Conservation (phyloP, 2,888 invertebrate species). For the Sphaerophoria rueppellii region DNA sequence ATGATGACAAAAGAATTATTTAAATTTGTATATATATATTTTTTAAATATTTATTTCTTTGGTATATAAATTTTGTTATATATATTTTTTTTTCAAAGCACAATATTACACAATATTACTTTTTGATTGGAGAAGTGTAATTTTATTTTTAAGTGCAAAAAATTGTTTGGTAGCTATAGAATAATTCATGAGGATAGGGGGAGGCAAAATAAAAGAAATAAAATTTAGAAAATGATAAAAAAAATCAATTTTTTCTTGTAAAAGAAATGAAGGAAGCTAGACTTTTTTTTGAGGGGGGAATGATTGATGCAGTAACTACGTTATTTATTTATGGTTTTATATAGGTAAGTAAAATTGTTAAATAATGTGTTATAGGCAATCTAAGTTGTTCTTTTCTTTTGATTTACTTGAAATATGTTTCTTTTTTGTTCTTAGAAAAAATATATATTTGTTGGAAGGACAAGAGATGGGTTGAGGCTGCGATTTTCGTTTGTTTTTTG, state of each 20-base stretch:
- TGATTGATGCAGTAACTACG: constrained; percentile 64
- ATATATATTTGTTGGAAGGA: background rate
- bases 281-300: constrained; percentile 16
- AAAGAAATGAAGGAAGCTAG: constrained; percentile 51
- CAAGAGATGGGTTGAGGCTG: constrained; percentile 43
- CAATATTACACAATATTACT: constrained; percentile 80
- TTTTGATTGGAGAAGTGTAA: constrained; percentile 79
- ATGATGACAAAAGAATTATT: constrained; percentile 82
- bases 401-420: background rate
- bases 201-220: background rate
- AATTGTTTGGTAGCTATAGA: constrained; percentile 58
- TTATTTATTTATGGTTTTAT: constrained; percentile 18
- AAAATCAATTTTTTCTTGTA: constrained; percentile 3
- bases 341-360: constrained; percentile 66
- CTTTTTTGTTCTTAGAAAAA: background rate
- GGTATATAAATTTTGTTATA: constrained; percentile 48
- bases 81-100: constrained; percentile 74
- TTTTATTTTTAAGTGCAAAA: constrained; percentile 64
- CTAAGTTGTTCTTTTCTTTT: constrained; percentile 37
- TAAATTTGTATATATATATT: constrained; percentile 73
- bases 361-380: constrained; percentile 58
- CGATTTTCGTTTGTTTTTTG: too few relatives aligned
- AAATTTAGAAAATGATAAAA: constrained; percentile 16
- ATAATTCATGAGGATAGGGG: constrained; percentile 20
- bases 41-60: constrained; percentile 70